A percentile compares a stretch with the other conserved stretches of the same genome.
Conservation (phyloP, 2,888 invertebrate species). For the Xanthorhoe spadicearia region DNA sequence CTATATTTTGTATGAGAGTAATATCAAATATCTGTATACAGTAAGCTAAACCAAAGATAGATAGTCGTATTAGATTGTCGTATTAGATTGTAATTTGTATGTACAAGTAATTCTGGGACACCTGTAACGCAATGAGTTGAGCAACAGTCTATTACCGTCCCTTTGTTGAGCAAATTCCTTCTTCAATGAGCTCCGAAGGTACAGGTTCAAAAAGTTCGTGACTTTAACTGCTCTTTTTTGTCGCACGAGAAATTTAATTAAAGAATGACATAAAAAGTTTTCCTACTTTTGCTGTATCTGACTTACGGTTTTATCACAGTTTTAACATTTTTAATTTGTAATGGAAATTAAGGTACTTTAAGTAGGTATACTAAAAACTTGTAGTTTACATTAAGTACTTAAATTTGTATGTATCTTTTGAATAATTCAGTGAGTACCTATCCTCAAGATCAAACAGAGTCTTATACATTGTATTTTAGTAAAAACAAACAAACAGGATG, state of each 20-base stretch:
- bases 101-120: constrained; percentile 1
- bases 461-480: no score
- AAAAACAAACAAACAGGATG: no score
- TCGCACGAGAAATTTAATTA: neutral
- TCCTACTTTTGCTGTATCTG: neutral
- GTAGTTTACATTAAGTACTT: no score
- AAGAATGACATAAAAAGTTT: neutral
- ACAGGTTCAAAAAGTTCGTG: neutral
- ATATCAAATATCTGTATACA: no score
- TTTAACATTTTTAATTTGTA: no score
- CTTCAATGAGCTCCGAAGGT: constrained; percentile 32
- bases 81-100: constrained; percentile 20
- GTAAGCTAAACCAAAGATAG: no score
- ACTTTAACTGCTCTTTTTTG: neutral
- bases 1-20: no score
- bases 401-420: no score
- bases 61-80: no score
- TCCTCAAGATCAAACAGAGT: neutral
- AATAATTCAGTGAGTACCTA: neutral
- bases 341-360: no score
- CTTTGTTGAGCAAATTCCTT: constrained; percentile 47
- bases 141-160: constrained; percentile 50
- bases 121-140: constrained; percentile 24
- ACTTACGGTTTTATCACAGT: neutral
- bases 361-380: no score